phyloP scores from a whole-genome alignment of 1,140 invertebrate species.

The Thrips palmi region DNA sequence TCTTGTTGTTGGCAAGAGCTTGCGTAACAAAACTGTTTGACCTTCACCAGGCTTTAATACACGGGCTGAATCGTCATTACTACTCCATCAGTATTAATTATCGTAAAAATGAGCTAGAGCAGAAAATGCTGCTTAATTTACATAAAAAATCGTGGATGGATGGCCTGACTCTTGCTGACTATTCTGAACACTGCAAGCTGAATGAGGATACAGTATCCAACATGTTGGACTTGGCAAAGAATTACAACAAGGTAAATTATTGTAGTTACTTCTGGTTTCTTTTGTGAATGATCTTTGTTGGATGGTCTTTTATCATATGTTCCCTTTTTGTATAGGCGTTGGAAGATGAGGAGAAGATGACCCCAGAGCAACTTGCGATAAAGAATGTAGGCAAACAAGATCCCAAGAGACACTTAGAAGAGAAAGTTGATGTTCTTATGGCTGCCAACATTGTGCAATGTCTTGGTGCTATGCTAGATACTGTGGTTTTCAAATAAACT shows the following conservation, averaged over 20 bases:
- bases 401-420: slow-evolving; percentile 98
- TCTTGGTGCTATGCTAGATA: slow-evolving; percentile 95
- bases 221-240: slow-evolving; percentile 94
- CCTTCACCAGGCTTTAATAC: slow-evolving; percentile 70
- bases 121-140: slow-evolving; percentile 97
- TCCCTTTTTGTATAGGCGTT: slow-evolving; percentile 42
- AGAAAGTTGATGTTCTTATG: slow-evolving; percentile 95
- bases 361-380: slow-evolving; percentile 96
- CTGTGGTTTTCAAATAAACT: slow-evolving; percentile 81
- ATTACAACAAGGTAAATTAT: slow-evolving; percentile 79
- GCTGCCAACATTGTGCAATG: slow-evolving; percentile 97
- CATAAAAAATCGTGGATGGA: slow-evolving; percentile 99
- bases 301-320: background rate
- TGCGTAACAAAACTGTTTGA: background rate
- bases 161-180: slow-evolving; percentile 86
- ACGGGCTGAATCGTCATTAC: slow-evolving; percentile 97
- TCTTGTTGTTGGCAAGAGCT: background rate
- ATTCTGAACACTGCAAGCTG: slow-evolving; percentile 79
- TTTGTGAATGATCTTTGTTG: slow-evolving; percentile 1
- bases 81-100: slow-evolving; percentile 99
- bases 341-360: slow-evolving; percentile 99
- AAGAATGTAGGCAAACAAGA: slow-evolving; percentile 99
- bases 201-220: slow-evolving; percentile 87
- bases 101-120: slow-evolving; percentile 95
- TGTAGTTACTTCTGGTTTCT: background rate